phyloP scores from a whole-genome alignment of 2,113 vertebrate genomes.

The Vidua macroura region DNA sequence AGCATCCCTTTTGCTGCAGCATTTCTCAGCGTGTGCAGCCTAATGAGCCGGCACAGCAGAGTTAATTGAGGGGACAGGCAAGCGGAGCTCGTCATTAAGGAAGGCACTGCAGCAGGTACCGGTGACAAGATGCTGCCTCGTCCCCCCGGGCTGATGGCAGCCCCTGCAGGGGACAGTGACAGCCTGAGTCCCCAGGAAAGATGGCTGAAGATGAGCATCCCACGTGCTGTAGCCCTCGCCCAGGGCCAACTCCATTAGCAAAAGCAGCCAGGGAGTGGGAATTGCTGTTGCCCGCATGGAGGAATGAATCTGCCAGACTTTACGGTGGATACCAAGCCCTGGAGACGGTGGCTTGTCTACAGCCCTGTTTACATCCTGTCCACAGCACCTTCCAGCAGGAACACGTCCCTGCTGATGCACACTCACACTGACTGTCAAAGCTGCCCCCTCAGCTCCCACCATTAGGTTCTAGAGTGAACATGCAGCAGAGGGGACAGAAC shows the following conservation, averaged over 20 bases:
- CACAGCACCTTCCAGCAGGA: neutral
- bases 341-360: neutral
- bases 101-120: neutral
- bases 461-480: constrained; percentile 33
- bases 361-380: neutral
- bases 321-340: neutral
- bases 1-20: constrained; percentile 22
- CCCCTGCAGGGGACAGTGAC: neutral
- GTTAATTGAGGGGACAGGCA: constrained; percentile 34
- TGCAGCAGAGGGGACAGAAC: neutral
- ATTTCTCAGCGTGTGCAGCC: neutral
- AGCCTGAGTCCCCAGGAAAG: neutral
- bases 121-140: constrained; percentile 1
- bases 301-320: neutral
- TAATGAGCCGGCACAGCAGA: constrained; percentile 32
- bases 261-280: neutral
- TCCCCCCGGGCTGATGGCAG: constrained; percentile 32
- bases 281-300: neutral
- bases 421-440: neutral
- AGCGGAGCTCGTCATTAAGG: neutral
- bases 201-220: neutral
- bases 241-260: neutral
- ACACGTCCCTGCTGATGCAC: neutral
- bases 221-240: neutral
- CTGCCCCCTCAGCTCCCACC: constrained; percentile 10